phyloP scores from a whole-genome alignment of 1,140 invertebrate genomes.

The Notospermus geniculatus region DNA sequence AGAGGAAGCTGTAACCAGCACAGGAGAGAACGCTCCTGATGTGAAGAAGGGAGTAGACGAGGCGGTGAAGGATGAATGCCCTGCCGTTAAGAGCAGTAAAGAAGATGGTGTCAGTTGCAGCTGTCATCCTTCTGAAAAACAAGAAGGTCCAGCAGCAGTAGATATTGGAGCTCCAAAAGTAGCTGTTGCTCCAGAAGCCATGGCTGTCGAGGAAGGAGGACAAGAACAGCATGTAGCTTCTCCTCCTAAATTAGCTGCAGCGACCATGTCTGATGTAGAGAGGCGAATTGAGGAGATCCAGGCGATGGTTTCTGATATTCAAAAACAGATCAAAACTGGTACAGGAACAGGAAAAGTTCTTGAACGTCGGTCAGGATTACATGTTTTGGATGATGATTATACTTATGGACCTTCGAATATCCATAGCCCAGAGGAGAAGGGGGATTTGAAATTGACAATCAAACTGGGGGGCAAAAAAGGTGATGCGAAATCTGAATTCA shows the following conservation, averaged over 20 bases:
- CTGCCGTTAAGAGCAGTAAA: no score
- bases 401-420: neutral
- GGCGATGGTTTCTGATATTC: slow-evolving; percentile 2
- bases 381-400: neutral
- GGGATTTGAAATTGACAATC: neutral
- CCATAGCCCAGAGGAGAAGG: neutral
- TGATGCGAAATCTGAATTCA: neutral
- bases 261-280: neutral
- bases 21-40: no score
- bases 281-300: slow-evolving; percentile 8
- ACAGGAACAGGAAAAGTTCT: neutral
- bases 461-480: neutral
- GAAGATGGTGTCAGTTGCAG: no score
- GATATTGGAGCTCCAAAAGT: no score
- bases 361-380: neutral
- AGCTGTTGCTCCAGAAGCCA: no score
- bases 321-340: slow-evolving; percentile 4
- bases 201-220: no score
- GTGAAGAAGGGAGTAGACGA: no score
- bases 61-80: no score
- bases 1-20: no score
- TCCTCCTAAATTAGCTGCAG: neutral
- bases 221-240: no score
- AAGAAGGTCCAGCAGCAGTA: no score
- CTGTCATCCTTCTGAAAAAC: no score